These are phyloP conservation scores for Lasioglossum baleicum DNA, from an alignment of 1,140 invertebrate genomes.

Conservation along the genomic window DNA sequence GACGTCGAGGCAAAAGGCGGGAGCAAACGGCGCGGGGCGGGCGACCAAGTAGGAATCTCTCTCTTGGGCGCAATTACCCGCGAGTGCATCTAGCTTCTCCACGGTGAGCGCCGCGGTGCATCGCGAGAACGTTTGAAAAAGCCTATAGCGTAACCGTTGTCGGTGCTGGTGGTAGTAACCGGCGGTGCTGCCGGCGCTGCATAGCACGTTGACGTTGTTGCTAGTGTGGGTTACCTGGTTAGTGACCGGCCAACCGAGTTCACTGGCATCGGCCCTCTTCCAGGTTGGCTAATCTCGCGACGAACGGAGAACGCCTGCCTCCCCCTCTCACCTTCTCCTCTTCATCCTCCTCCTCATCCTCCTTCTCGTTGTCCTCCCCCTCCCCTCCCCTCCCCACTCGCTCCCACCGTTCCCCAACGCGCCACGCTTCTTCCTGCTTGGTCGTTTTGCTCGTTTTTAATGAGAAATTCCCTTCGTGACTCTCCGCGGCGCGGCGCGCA, in stretches of 20 bases:
- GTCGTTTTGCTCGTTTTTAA: conserved; percentile 41
- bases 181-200: conserved; percentile 67
- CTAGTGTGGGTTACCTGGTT: conserved; percentile 81
- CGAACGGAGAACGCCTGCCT: conserved; percentile 58
- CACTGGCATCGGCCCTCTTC: conserved; percentile 79
- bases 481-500: not conserved
- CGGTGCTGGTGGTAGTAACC: conserved; percentile 30
- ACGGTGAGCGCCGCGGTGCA: conserved; percentile 30
- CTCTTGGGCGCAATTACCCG: conserved; percentile 44
- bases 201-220: conserved; percentile 69
- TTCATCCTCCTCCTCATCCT: conserved; percentile 1
- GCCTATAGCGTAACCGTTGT: conserved; percentile 72
- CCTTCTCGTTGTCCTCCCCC: not conserved
- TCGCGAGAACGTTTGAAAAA: conserved; percentile 77
- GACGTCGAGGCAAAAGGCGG: conserved; percentile 16
- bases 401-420: conserved; percentile 16
- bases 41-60: conserved; percentile 42
- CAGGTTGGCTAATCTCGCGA: conserved; percentile 78
- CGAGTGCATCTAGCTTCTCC: conserved; percentile 47
- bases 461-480: conserved; percentile 53
- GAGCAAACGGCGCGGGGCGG: conserved; percentile 1
- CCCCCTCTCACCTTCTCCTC: conserved; percentile 28
- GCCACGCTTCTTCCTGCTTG: conserved; percentile 49
- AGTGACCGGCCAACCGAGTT: conserved; percentile 81
- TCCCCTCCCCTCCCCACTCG: not conserved